Percentiles rank a stretch among this genome's conserved stretches.
These are phyloP conservation scores for Plotosus lineatus DNA, from an alignment of 2,113 vertebrate species.

Conservation along the genomic window DNA sequence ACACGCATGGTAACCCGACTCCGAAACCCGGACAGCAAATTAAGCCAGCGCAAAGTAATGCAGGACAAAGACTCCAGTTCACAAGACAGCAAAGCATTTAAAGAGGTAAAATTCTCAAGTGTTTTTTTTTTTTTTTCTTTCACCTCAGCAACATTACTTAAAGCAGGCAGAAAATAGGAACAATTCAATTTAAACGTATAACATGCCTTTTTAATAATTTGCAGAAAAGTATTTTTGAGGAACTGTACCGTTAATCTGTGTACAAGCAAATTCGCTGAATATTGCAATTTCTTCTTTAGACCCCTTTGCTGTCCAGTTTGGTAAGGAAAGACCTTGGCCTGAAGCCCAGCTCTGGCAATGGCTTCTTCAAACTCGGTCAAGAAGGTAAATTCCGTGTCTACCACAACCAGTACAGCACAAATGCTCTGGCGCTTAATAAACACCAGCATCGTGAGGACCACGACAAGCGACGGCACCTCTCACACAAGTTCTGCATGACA, in stretches of 20 bases:
- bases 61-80: conserved; percentile 82
- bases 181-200: no score
- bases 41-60: conserved; percentile 84
- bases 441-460: conserved; percentile 98
- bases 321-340: conserved; percentile 81
- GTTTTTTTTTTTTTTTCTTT: not conserved
- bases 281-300: conserved; percentile 14
- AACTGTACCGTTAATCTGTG: not conserved
- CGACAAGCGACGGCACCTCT: conserved; percentile 94
- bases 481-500: conserved; percentile 96
- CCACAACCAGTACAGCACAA: conserved; percentile 96
- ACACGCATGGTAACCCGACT: conserved; percentile 84
- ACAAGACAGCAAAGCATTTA: conserved; percentile 80
- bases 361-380: conserved; percentile 89
- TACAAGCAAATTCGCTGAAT: not conserved
- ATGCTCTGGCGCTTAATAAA: conserved; percentile 94
- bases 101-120: conserved; percentile 73
- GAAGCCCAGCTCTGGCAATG: conserved; percentile 79
- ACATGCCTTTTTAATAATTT: not conserved
- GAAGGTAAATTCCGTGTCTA: conserved; percentile 98
- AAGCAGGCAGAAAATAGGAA: no score
- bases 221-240: not conserved
- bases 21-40: conserved; percentile 87
- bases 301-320: conserved; percentile 40
- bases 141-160: not conserved